Evolutionary conservation across 1,140 invertebrate species (phyloP).

Genomic region (Conopomorpha cramerella): DNA sequence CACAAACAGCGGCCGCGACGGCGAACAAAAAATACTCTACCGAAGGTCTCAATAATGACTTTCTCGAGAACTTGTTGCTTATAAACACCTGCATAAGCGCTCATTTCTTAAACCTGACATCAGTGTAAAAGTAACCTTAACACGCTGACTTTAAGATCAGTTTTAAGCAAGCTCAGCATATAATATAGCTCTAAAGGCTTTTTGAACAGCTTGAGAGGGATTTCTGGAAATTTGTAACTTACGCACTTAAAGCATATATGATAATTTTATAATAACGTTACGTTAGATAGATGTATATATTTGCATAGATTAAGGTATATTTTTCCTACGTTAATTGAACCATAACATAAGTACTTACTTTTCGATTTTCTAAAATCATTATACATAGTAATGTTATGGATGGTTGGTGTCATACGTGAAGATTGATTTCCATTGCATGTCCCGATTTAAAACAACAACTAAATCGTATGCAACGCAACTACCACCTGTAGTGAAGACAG

Average conservation of each 20-base stretch:
- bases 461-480: no score
- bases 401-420: conserved; percentile 1
- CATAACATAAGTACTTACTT: no score
- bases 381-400: background rate
- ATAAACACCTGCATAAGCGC: background rate
- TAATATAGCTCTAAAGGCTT: background rate
- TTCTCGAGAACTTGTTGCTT: conserved; percentile 41
- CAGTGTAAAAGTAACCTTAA: background rate
- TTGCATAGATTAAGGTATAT: no score
- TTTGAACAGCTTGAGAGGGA: background rate
- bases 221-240: no score
- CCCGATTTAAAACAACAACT: conserved; percentile 3
- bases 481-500: conserved; percentile 23
- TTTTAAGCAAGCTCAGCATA: background rate
- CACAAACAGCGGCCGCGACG: conserved; percentile 24
- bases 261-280: background rate
- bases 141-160: background rate
- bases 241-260: background rate
- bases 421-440: background rate
- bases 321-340: no score
- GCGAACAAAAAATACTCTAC: conserved; percentile 33
- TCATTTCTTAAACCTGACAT: background rate
- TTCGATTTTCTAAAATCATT: no score
- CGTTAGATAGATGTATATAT: no score
- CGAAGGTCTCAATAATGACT: conserved; percentile 49